Evolutionary conservation across 1,140 invertebrate genomes (phyloP).

Genomic region (Parasteatoda tepidariorum): DNA sequence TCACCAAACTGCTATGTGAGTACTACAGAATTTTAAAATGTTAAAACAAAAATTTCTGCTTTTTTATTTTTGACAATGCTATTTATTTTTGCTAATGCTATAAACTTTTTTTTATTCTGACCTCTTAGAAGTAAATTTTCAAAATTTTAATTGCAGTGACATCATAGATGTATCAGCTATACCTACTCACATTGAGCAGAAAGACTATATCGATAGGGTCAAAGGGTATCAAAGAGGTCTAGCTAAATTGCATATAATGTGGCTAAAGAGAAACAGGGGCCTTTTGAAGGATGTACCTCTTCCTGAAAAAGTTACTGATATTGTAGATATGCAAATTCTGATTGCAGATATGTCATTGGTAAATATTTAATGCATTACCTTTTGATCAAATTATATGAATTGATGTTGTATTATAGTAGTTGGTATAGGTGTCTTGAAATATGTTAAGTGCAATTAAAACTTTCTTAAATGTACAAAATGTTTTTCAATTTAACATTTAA

Average conservation of each 20-base stretch:
- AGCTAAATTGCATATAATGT: conserved; percentile 66
- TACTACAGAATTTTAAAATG: conserved; percentile 63
- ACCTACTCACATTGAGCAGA: conserved; percentile 82
- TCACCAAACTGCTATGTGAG: conserved; percentile 88
- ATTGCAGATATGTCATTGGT: conserved; percentile 73
- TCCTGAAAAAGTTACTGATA: conserved; percentile 71
- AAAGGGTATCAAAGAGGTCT: conserved; percentile 76
- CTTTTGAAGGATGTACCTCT: conserved; percentile 74
- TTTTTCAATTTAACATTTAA: too few relatives aligned
- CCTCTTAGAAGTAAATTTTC: too few relatives aligned
- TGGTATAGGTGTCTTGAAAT: too few relatives aligned
- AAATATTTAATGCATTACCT: conserved; percentile 64
- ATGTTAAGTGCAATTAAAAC: too few relatives aligned
- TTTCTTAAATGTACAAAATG: too few relatives aligned
- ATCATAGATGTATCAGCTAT: conserved; percentile 85
- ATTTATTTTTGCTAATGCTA: too few relatives aligned
- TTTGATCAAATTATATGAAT: too few relatives aligned
- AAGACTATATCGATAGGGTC: conserved; percentile 82
- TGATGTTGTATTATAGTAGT: too few relatives aligned
- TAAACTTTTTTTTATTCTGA: too few relatives aligned
- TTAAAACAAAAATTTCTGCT: not conserved
- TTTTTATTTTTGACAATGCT: not conserved
- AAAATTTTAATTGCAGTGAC: conserved; percentile 74
- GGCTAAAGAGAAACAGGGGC: conserved; percentile 66
- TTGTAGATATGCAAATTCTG: conserved; percentile 71